These are phyloP conservation scores for Trichonephila clavata DNA, from an alignment of 1,140 invertebrate genomes.

Conservation along the genomic window DNA sequence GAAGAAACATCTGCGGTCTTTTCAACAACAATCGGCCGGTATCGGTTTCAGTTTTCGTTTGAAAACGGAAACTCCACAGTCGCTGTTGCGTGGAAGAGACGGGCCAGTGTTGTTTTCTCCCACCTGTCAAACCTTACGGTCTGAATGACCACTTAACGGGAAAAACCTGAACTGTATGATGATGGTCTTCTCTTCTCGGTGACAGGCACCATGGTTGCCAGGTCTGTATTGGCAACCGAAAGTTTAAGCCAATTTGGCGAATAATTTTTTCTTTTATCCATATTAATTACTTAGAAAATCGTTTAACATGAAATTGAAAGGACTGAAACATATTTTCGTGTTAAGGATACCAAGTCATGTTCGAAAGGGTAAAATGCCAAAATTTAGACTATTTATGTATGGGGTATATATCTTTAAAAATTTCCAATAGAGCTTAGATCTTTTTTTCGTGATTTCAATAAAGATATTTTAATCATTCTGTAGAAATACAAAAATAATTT, in stretches of 20 bases:
- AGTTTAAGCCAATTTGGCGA: neutral
- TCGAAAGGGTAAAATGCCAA: too few species aligned
- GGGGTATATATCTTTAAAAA: too few species aligned
- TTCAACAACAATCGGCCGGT: neutral
- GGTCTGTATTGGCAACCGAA: neutral
- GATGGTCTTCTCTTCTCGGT: constrained; percentile 2
- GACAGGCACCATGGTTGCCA: neutral
- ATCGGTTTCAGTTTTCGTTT: neutral
- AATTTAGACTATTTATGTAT: too few species aligned
- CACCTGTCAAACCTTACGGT: neutral
- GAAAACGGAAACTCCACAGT: neutral
- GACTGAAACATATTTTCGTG: too few species aligned
- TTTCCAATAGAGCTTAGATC: too few species aligned
- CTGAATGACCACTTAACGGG: constrained; percentile 3
- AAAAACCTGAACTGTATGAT: constrained; percentile 8
- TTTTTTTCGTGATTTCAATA: too few species aligned
- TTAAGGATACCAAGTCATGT: too few species aligned
- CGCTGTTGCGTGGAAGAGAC: neutral
- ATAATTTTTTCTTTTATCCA: neutral
- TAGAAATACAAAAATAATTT: too few species aligned
- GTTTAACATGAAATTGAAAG: too few species aligned
- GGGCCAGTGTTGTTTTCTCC: neutral
- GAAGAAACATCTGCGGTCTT: neutral
- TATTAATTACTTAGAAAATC: too few species aligned
- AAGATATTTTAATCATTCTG: too few species aligned